Evolutionary conservation across 2,113 vertebrate genomes (phyloP).

Genomic region (Talpa occidentalis): DNA sequence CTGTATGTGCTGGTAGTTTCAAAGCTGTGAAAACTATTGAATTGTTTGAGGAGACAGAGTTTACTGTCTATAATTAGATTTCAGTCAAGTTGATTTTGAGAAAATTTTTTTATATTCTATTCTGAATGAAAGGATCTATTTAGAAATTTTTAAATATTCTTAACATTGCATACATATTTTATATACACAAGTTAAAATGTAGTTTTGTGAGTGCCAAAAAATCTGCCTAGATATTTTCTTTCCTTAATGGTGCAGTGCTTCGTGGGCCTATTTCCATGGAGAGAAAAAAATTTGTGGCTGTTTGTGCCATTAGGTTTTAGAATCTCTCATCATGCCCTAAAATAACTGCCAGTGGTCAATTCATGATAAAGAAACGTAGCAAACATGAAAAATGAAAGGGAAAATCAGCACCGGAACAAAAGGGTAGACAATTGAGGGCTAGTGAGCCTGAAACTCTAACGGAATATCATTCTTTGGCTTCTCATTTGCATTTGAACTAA

Average conservation of each 20-base stretch:
- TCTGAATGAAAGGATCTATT: not conserved
- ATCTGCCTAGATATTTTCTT: not conserved
- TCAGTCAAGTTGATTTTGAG: not conserved
- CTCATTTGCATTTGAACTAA: slow-evolving; percentile 48
- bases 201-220: not conserved
- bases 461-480: slow-evolving; percentile 11
- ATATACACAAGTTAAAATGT: not conserved
- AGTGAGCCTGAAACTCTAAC: slow-evolving; percentile 43
- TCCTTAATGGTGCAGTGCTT: not conserved
- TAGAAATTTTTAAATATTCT: not conserved
- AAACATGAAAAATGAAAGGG: slow-evolving; percentile 60
- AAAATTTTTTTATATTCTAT: not conserved
- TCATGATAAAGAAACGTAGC: slow-evolving; percentile 28
- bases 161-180: not conserved
- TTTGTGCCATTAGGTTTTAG: slow-evolving; percentile 55
- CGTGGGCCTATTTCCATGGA: not conserved
- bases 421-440: not conserved
- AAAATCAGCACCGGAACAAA: slow-evolving; percentile 36
- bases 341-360: slow-evolving; percentile 54
- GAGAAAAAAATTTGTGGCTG: slow-evolving; percentile 21
- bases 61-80: not conserved
- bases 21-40: not conserved
- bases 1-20: not conserved
- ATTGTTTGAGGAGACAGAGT: not conserved
- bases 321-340: slow-evolving; percentile 60